These are phyloP conservation scores for Tyria jacobaeae DNA, from an alignment of 2,888 invertebrate genomes.

Conservation along the genomic window DNA sequence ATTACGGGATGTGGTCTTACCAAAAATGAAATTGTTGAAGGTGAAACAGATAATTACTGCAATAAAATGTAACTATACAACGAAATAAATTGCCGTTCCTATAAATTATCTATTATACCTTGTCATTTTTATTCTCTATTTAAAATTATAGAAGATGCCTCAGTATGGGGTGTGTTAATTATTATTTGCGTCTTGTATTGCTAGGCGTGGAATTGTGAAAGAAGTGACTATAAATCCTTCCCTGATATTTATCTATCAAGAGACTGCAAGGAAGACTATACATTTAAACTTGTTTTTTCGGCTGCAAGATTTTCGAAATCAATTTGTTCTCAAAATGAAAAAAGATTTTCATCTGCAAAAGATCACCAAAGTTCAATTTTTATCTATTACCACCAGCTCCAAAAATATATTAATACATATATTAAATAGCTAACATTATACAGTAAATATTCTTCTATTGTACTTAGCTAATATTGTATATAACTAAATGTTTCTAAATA, in stretches of 20 bases:
- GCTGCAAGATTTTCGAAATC: too few relatives aligned
- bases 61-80: constrained; percentile 29
- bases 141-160: constrained; percentile 44
- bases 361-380: too few relatives aligned
- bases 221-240: constrained; percentile 67
- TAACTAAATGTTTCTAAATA: too few relatives aligned
- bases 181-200: constrained; percentile 46
- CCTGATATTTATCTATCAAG: constrained; percentile 69
- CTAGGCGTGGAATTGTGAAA: constrained; percentile 60
- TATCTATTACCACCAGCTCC: too few relatives aligned
- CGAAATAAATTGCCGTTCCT: constrained; percentile 20
- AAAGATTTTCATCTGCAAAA: too few relatives aligned
- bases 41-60: constrained; percentile 37
- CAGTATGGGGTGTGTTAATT: constrained; percentile 53
- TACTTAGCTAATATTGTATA: too few relatives aligned
- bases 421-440: too few relatives aligned
- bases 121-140: constrained; percentile 45
- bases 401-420: too few relatives aligned
- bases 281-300: constrained; percentile 26
- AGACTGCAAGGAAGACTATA: constrained; percentile 53
- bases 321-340: too few relatives aligned
- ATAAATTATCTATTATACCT: constrained; percentile 23
- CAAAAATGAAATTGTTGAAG: constrained; percentile 37
- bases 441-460: too few relatives aligned
- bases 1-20: constrained; percentile 24